Percentiles rank a stretch among this genome's conserved stretches.
Conservation (phyloP, 2,113 vertebrate genomes). For the Barbus barbus region DNA sequence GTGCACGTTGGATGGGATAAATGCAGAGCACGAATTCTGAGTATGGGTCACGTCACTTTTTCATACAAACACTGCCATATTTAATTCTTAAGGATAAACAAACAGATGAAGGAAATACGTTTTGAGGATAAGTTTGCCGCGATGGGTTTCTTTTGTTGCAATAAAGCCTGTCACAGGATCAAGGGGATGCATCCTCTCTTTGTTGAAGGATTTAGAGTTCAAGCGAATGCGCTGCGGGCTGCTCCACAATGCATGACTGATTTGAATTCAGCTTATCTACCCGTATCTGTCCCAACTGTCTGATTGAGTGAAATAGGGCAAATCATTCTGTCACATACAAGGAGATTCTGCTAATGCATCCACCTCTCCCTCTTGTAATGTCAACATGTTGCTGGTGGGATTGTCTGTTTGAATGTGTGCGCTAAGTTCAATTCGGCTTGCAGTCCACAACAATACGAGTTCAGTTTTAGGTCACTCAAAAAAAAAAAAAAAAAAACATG, state of each 20-base stretch:
- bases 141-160: not conserved
- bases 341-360: conserved; percentile 69
- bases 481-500: too few species aligned
- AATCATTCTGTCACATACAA: conserved; percentile 67
- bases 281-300: conserved; percentile 61
- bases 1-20: too few species aligned
- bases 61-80: not conserved
- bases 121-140: not conserved
- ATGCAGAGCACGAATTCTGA: too few species aligned
- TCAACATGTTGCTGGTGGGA: conserved; percentile 64
- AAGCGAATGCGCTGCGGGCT: conserved; percentile 49
- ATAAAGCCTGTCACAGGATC: not conserved
- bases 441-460: not conserved
- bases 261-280: conserved; percentile 56
- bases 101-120: not conserved
- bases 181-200: conserved; percentile 15
- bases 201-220: conserved; percentile 44
- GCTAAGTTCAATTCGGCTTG: not conserved
- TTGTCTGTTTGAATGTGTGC: conserved; percentile 30
- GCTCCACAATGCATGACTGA: conserved; percentile 41
- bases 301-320: conserved; percentile 72
- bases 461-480: not conserved
- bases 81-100: conserved; percentile 25
- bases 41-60: too few species aligned
- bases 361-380: conserved; percentile 66